Evolutionary conservation across 2,888 invertebrate genomes (phyloP), one percentile per base, ranked within the genome.

Genomic region (Hydropsyche betteni): DNA sequence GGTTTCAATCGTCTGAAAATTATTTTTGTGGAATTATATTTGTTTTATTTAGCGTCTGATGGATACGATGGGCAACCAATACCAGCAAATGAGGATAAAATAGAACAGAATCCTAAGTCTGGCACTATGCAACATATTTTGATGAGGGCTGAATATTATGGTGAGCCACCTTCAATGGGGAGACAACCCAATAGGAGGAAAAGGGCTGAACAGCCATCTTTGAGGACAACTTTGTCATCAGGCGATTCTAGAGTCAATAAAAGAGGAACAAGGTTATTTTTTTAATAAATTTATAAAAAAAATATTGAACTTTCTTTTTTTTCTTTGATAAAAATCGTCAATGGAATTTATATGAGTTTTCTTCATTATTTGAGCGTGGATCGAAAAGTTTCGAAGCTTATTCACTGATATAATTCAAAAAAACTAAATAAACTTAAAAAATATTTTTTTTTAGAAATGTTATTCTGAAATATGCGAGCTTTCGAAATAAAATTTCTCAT

Each of bases 141-240:
- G 76, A 86, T 90, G 85, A 88, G 90, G 80, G 88, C 90, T 8
- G 90, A 90, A 81, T 80, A 90, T 77, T 90, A 90, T 78, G 90
- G 89, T 2, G 89, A 90, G 80, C 89, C 90, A 8, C 88, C 88
- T 34, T 86, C 88, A 6, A 85, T 89, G 84, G 86, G 77, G 82
- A 84, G 36, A 78, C 87, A 50, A 80, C 84, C 38, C 83, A 83
- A 14, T 84, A 52, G 76, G 86, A 86, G 79, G 86, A 87, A 72
- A 82, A 84, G 16, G 33, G 77, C 75, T 38, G 85, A 8, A 84
- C 87, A 44, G 85, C 86, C 80, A 86, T 87, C 80, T 84, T 87
- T 10, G 86, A 87, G 74, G 86, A 86, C 68, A 86, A 86, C 6
- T 85, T 36, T 64, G 10, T 68, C 53, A 4, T 51, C 68, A 24